Conservation (phyloP, 53 echinoderm and acorn worm genomes). For the Patiria pectinifera region DNA sequence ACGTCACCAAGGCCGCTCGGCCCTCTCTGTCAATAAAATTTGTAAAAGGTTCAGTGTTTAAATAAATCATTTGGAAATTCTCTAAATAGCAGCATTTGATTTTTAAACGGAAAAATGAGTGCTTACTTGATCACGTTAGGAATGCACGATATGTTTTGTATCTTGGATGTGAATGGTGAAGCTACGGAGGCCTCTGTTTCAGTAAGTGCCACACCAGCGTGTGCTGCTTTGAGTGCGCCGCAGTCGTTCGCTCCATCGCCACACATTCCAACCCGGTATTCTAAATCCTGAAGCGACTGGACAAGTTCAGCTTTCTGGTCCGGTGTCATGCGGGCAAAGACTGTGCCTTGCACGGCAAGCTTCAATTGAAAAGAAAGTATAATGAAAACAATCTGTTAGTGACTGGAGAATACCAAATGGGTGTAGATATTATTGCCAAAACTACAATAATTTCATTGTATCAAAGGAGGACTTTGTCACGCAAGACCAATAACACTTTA, state of each 20-base stretch:
- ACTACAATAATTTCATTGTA: too few species aligned
- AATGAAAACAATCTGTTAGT: too few species aligned
- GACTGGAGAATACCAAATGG: too few species aligned
- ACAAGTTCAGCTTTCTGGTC: slow-evolving; percentile 90
- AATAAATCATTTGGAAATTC: too few species aligned
- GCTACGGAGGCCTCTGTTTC: slow-evolving; percentile 94
- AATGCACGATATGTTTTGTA: slow-evolving; percentile 87
- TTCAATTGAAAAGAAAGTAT: neutral
- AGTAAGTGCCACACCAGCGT: slow-evolving; percentile 89
- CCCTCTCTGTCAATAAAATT: slow-evolving; percentile 73
- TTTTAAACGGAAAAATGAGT: neutral
- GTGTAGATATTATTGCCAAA: too few species aligned
- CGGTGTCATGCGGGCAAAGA: slow-evolving; percentile 94
- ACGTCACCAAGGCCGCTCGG: slow-evolving; percentile 86
- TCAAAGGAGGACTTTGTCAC: too few species aligned
- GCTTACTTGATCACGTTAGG: slow-evolving; percentile 83
- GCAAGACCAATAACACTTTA: too few species aligned
- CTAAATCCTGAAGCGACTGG: slow-evolving; percentile 76
- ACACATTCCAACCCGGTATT: slow-evolving; percentile 94
- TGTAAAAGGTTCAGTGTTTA: too few species aligned
- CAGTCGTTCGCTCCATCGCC: slow-evolving; percentile 98
- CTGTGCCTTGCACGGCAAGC: slow-evolving; percentile 69
- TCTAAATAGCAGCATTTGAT: too few species aligned
- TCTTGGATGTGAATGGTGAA: slow-evolving; percentile 90
- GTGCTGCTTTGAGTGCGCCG: slow-evolving; percentile 90